Evolutionary conservation across 2,888 invertebrate genomes (phyloP).

Genomic region (Didymodactylos carnosus): DNA sequence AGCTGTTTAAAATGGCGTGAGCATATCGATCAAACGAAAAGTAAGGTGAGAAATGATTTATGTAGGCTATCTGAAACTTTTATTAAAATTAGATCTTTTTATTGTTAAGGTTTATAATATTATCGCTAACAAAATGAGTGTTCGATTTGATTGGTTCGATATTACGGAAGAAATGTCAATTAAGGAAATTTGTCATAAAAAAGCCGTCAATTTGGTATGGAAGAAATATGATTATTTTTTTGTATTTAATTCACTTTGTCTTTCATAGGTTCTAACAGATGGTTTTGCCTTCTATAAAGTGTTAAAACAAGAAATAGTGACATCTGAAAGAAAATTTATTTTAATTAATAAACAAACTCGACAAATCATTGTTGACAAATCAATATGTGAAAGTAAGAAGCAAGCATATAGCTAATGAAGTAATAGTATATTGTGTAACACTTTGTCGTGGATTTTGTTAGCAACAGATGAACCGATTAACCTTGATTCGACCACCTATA

Average conservation of each 20-base stretch:
- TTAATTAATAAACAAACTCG: neutral
- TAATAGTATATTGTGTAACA: no score
- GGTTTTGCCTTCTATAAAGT: slow-evolving; percentile 29
- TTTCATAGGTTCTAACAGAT: slow-evolving; percentile 29
- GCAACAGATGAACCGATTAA: no score
- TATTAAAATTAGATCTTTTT: neutral
- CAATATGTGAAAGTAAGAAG: neutral
- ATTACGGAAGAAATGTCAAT: slow-evolving; percentile 28
- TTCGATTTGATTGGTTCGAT: slow-evolving; percentile 25
- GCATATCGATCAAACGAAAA: slow-evolving; percentile 23
- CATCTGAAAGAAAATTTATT: neutral
- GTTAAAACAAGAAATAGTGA: neutral
- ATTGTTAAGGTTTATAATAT: slow-evolving; percentile 23
- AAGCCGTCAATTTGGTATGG: slow-evolving; percentile 29
- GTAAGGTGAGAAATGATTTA: slow-evolving; percentile 19
- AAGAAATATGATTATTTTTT: neutral
- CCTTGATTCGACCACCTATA: no score
- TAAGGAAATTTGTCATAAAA: slow-evolving; percentile 28
- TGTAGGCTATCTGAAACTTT: neutral
- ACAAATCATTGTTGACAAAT: neutral
- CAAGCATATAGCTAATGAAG: no score
- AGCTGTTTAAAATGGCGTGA: slow-evolving; percentile 27
- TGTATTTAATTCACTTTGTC: no score
- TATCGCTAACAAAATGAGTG: slow-evolving; percentile 25
- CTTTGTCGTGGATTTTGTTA: no score